Evolutionary conservation across 2,888 invertebrate genomes (phyloP), one percentile per base, ranked within the genome.

Genomic region (Opisthograptis luteolata): DNA sequence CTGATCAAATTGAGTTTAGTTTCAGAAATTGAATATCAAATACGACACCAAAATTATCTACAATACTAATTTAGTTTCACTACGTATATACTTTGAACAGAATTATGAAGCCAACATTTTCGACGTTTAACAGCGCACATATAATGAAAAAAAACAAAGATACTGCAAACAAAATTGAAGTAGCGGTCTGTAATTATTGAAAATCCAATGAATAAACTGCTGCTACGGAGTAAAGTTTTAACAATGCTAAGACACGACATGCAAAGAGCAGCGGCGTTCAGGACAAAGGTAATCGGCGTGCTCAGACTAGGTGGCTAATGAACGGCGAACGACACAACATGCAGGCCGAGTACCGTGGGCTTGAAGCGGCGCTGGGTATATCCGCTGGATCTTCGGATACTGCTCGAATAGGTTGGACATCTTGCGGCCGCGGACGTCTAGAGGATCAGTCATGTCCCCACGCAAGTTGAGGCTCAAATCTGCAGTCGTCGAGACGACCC

Each of bases 371-470:
- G 94, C 93, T 2, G 96, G 96, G 79, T 95, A 96, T 62, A 96
- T 94, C 67, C 94, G 93, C 76, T 95, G 94, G 59, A 95, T 94
- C 88, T 95, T 95, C 61, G 94, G 93, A 77, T 95, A 95, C 67
- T 94, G 93, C 77, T 94, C 94, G 81, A 95, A 95, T 46, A 94
- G 89, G 64, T 92, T 93, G 12, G 94, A 94, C 80, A 95, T 94
- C 76, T 94, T 93, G 41, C 91, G 81, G n/a, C 82, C 88, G 43
- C 87, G 76, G 14, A 78, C 86, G 49, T 91, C 87, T 54, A 88
- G 56, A 6, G 89, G 88, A 59, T 88, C 86, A 0, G 79, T 70
- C 36, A 88, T 58, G 53, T 89, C 86, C 9, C 79, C 84, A 28
- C 84, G 81, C 65, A 89, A 73, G 63, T 89, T 89, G 22, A 86